Evolutionary conservation across 2,888 invertebrate species (phyloP).

Genomic region (Heliconius ethilla): DNA sequence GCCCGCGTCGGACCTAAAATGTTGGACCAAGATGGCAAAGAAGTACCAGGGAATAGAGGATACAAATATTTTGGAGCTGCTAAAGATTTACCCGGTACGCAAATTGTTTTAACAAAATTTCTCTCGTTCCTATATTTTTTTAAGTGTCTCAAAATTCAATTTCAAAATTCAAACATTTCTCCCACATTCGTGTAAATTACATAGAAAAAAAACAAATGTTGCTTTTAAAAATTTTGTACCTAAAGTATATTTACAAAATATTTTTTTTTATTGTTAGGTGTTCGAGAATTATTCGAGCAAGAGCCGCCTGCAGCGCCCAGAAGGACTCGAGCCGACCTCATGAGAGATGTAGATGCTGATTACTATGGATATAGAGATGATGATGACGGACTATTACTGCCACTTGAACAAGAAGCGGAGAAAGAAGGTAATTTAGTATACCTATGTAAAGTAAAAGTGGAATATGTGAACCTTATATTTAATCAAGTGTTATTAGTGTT

Average conservation of each 20-base stretch:
- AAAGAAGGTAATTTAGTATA: conserved; percentile 78
- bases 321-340: conserved; percentile 96
- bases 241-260: neutral
- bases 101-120: neutral
- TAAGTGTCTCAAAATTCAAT: neutral
- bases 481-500: neutral
- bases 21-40: conserved; percentile 96
- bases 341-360: conserved; percentile 99
- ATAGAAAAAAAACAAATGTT: too few species aligned
- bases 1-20: conserved; percentile 95
- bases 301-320: conserved; percentile 94
- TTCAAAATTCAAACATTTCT: neutral
- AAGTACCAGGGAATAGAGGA: conserved; percentile 98
- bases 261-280: conserved; percentile 81
- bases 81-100: conserved; percentile 94
- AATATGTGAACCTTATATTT: neutral
- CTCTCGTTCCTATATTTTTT: neutral
- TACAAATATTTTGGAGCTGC: conserved; percentile 99
- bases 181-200: too few species aligned
- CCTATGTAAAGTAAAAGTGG: neutral
- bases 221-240: too few species aligned
- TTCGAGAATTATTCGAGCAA: conserved; percentile 98
- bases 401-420: conserved; percentile 92
- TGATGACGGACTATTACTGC: conserved; percentile 96
- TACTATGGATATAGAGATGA: conserved; percentile 99